Evolutionary conservation across 2,113 vertebrate species (phyloP), one percentile per base, ranked within the genome.

Genomic region (Notothenia coriiceps): DNA sequence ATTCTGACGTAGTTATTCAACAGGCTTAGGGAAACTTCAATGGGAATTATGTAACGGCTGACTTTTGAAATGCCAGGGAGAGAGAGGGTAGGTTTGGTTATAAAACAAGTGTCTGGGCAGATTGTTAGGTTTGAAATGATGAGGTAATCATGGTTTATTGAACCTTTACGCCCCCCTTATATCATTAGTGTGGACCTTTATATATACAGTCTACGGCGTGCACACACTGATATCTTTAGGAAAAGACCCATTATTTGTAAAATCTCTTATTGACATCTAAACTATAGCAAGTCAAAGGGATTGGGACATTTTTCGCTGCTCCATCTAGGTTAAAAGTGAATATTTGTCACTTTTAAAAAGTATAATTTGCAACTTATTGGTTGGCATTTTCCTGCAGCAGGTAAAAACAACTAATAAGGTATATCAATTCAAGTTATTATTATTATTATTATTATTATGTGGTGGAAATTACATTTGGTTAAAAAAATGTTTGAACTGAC

Each of bases 11-110:
- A 13, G 55, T 78, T 85, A 77, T 64, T 66, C 17, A 76, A 75
- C 80, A 25, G 54, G 33, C 61, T 87, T 47, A 33, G 54, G n/a
- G 62, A 61, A 83, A 55, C 2, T 14, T 10, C 2, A 69, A 65
- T 20, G 6, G 4, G 17, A 61, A 62, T 59, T 74, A 43, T 69
- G 71, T 47, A 79, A 71, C 11, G 2, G 54, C 15, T 52, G 52
- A 77, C 55, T 51, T 70, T 46, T 67, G n/a, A 71, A 72, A 82
- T 15, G 25, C 20, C 25, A 25, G 2, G 5, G 10, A 74, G 50
- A 59, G 77, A 6, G 20, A 22, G 56, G 65, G 29, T 29, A n/a
- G 57, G 51, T 40, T 70, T 7, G 46, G 64, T 4, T 33, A 12
- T 12, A 56, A 56, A 72, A 13, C n/a, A 46, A 14, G 10, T 18